Conservation (phyloP, 1,140 invertebrate genomes). For the Nephila pilipes region DNA sequence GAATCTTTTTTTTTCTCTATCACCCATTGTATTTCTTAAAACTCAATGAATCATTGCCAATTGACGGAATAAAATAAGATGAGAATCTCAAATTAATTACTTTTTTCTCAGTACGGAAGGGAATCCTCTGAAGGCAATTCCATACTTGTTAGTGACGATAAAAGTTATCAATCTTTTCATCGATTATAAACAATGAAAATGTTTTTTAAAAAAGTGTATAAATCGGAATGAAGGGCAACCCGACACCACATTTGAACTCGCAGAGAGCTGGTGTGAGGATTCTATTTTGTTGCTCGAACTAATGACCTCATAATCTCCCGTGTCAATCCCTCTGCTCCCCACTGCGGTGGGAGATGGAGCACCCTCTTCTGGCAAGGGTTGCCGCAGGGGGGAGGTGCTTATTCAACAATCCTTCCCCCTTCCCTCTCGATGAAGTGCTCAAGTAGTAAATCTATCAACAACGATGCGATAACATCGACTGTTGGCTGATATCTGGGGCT, state of each 20-base stretch:
- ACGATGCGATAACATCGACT: background rate
- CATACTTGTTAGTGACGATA: background rate
- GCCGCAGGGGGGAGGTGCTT: background rate
- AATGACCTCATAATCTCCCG: conserved; percentile 63
- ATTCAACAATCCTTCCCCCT: background rate
- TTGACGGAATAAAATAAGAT: too few relatives aligned
- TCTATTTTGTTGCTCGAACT: background rate
- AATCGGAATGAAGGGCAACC: background rate
- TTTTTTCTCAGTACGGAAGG: too few relatives aligned
- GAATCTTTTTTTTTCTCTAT: too few relatives aligned
- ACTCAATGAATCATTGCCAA: too few relatives aligned
- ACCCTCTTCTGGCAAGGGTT: background rate
- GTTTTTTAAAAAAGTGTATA: background rate
- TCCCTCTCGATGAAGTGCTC: background rate
- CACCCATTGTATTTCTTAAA: too few relatives aligned
- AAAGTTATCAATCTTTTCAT: background rate
- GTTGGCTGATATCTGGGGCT: background rate
- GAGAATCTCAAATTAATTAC: too few relatives aligned
- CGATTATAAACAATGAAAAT: background rate
- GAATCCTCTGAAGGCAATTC: too few relatives aligned
- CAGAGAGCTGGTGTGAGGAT: background rate
- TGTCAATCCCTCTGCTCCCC: conserved; percentile 10
- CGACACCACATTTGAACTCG: background rate
- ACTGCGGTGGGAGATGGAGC: conserved; percentile 11
- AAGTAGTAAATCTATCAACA: background rate